Evolutionary conservation across 2,888 invertebrate species (phyloP), one percentile per base, ranked within the genome.

Genomic region (Leptopterna dolabrata): DNA sequence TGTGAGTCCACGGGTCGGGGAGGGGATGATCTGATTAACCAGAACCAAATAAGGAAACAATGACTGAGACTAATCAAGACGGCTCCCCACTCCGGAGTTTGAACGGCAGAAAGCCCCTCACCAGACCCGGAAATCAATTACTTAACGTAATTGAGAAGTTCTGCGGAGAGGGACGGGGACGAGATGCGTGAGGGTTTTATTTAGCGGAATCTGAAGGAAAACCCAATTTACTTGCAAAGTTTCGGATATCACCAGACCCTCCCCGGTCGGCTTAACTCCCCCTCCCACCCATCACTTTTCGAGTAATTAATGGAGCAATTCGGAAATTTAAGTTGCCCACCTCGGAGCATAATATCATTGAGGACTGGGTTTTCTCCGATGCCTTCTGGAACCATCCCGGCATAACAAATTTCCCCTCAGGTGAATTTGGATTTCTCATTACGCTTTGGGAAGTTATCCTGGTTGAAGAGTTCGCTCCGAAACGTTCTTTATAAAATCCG

Each of bases 141-240:
- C 83, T 83, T 70, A 83, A 83, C 83, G 41, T 70, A 70, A 83
- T 83, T 83, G 83, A 71, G 83, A 81, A 83, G 83, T 83, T 83
- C 47, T 30, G 45, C 51, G 82, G 30, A 27, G 80, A 45, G 80
- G 45, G 45, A 2, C 70, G 27, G 14, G 55, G 24, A 41, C n/a
- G 71, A 55, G 83, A 70, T 63, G 83, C 36, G 36, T 83, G 43
- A 83, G 71, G n/a, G 83, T 83, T 47, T 83, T 83, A 83, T 83
- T 83, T 83, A 70, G 71, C n/a, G 36, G 83, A 83, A 83, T 83
- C 43, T 71, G 83, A 71, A 47, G 30, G 83, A 29, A 29, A 63
- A 78, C 63, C 71, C 63, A 47, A 83, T 83, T 83, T 41, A 70
- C 41, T 83, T 70, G 83, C 70, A 41, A 71, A 83, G 83, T 83